A percentile compares a stretch with the other conserved stretches of the same genome.
phyloP scores from a whole-genome alignment of 30 jellyfish, hydroid and myxozoan genomes.

The Nemopilema nomurai region DNA sequence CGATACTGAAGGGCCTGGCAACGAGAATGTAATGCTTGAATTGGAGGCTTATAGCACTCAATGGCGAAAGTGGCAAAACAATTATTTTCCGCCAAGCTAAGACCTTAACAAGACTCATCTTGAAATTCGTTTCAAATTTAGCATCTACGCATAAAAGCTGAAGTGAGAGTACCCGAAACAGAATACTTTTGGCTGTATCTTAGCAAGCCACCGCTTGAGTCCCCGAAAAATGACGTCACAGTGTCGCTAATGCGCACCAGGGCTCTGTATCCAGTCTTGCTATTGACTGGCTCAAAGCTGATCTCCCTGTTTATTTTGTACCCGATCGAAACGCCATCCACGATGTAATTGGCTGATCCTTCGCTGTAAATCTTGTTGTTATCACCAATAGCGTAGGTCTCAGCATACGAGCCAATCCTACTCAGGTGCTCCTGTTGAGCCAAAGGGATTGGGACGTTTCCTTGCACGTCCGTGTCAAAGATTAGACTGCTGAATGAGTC shows the following conservation, averaged over 20 bases:
- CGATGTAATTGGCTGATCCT: conserved; percentile 41
- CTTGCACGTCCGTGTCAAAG: conserved; percentile 54
- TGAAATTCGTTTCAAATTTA: too few species aligned
- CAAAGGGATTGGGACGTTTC: conserved; percentile 61
- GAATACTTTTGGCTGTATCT: conserved; percentile 35
- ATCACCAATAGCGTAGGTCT: conserved; percentile 21
- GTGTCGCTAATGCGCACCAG: conserved; percentile 22
- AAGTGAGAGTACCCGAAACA: background rate
- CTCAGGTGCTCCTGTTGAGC: conserved; percentile 26
- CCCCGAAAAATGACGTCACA: conserved; percentile 9
- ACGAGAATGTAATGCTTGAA: too few species aligned
- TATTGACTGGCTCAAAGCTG: conserved; percentile 12
- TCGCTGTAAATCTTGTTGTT: conserved; percentile 41
- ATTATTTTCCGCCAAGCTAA: too few species aligned
- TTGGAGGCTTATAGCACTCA: too few species aligned
- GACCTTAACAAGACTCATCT: too few species aligned
- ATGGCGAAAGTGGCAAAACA: too few species aligned
- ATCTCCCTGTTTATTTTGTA: conserved; percentile 44
- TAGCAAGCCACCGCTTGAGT: conserved; percentile 3
- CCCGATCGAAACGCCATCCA: conserved; percentile 30
- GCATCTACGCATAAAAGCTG: too few species aligned
- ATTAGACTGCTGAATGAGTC: conserved; percentile 61
- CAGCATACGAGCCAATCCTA: conserved; percentile 34
- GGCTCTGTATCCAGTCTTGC: conserved; percentile 17
- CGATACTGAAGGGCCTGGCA: too few species aligned